phyloP scores from a whole-genome alignment of 2,888 invertebrate species.

The Coelopa pilipes region DNA sequence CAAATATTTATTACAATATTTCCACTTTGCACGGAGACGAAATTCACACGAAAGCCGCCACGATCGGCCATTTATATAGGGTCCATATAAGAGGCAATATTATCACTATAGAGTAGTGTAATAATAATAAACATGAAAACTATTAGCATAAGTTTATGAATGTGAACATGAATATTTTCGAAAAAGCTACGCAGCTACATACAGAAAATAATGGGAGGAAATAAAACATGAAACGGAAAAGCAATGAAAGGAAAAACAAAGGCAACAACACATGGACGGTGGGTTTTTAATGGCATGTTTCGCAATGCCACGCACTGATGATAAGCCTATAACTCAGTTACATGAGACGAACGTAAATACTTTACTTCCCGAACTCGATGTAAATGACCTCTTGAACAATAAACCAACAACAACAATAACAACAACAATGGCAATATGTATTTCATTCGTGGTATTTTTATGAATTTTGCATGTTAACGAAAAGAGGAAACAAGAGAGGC shows the following conservation, averaged over 20 bases:
- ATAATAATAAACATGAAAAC: conserved; percentile 8
- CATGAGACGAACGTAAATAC: conserved; percentile 8
- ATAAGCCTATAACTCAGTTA: conserved; percentile 14
- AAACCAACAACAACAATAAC: conserved; percentile 14
- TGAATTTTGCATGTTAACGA: conserved; percentile 22
- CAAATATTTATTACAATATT: too few species aligned
- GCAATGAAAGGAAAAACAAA: conserved; percentile 3
- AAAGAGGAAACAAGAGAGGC: background rate
- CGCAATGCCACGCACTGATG: conserved; percentile 16
- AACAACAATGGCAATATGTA: conserved; percentile 9
- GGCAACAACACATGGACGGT: background rate
- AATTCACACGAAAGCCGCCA: too few species aligned
- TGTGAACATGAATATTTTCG: background rate
- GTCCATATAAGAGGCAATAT: too few species aligned
- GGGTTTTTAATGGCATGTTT: conserved; percentile 17
- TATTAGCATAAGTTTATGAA: conserved; percentile 12
- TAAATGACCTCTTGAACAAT: conserved; percentile 21
- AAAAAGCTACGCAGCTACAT: too few species aligned
- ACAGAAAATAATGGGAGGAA: too few species aligned
- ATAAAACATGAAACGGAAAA: background rate
- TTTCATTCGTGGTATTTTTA: conserved; percentile 16
- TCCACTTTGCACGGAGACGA: too few species aligned
- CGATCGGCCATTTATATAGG: too few species aligned
- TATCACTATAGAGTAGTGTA: background rate
- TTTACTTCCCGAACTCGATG: conserved; percentile 1